These are phyloP conservation scores for Morbakka virulenta DNA, from an alignment of 30 jellyfish, hydroid and myxozoan genomes.

Conservation along the genomic window DNA sequence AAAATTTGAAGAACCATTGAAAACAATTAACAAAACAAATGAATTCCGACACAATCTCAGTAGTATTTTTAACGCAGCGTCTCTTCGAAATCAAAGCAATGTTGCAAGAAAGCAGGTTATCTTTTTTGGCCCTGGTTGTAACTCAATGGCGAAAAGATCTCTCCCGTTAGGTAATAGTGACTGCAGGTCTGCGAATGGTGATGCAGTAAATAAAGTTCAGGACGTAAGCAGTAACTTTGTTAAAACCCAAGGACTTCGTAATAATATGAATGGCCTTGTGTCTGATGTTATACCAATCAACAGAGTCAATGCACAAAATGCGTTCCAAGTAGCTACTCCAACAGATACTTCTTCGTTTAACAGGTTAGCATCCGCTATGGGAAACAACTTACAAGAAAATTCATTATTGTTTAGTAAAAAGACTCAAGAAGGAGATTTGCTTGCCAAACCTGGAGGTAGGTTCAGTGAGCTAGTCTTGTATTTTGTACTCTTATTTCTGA, in stretches of 20 bases:
- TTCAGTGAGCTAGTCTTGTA: too few relatives aligned
- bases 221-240: not conserved
- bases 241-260: not conserved
- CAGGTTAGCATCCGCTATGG: not conserved
- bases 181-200: not conserved
- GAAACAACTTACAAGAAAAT: not conserved
- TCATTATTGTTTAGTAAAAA: not conserved
- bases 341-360: not conserved
- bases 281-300: not conserved
- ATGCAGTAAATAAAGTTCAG: not conserved
- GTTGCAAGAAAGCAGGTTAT: not conserved
- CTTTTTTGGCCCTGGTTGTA: not conserved
- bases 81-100: not conserved
- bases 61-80: not conserved
- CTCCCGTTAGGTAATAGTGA: not conserved
- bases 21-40: not conserved
- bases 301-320: too few relatives aligned
- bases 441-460: not conserved
- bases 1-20: not conserved
- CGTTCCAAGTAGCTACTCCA: not conserved
- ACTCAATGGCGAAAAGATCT: not conserved
- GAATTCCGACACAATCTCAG: not conserved
- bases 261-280: not conserved
- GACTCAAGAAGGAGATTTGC: not conserved
- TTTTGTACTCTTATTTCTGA: too few relatives aligned